These are phyloP conservation scores for Spisula subtruncata DNA, from an alignment of 2,888 invertebrate species.

Conservation along the genomic window DNA sequence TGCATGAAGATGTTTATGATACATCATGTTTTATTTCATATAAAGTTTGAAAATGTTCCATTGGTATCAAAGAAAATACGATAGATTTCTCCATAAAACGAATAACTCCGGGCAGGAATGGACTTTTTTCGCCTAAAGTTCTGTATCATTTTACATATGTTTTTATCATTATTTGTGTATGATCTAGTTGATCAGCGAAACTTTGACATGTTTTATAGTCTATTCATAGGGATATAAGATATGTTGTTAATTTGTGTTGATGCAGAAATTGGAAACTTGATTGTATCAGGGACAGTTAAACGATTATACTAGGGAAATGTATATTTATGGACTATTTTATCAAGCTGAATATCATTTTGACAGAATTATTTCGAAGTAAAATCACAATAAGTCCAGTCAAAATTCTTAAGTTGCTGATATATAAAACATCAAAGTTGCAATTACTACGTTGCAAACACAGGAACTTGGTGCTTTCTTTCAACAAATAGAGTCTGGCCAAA, in stretches of 20 bases:
- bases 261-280: not conserved
- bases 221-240: not conserved
- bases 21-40: not conserved
- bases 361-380: not conserved
- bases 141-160: not conserved
- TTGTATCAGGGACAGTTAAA: not conserved
- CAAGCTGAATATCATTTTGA: not conserved
- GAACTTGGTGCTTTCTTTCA: no score
- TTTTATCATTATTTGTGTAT: not conserved
- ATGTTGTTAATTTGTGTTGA: not conserved
- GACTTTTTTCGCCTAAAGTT: not conserved
- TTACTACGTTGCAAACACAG: no score
- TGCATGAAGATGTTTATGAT: no score
- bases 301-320: not conserved
- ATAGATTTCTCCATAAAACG: not conserved
- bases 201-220: constrained; percentile 6
- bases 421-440: not conserved
- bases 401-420: not conserved
- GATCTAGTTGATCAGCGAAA: not conserved
- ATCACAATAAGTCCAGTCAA: not conserved
- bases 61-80: not conserved
- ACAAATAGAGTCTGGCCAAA: no score
- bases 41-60: not conserved
- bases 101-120: not conserved
- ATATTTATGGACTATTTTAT: no score